Evolutionary conservation across 2,888 invertebrate genomes (phyloP).

Genomic region (Leptogaster cylindrica): DNA sequence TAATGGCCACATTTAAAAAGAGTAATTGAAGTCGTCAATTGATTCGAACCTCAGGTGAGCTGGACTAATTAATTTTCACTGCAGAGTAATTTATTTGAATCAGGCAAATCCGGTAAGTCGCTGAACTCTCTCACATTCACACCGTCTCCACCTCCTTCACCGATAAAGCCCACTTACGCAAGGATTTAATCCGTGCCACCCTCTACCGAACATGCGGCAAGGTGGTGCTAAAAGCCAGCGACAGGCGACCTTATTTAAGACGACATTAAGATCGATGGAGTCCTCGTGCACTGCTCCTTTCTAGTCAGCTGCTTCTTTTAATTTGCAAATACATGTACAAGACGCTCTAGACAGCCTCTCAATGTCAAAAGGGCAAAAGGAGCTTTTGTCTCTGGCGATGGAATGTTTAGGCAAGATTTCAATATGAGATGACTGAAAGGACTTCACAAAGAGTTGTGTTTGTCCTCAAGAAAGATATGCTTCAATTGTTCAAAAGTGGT

Average conservation of each 20-base stretch:
- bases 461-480: conserved; percentile 9
- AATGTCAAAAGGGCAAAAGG: conserved; percentile 8
- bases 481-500: neutral
- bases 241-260: neutral
- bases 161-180: neutral
- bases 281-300: neutral
- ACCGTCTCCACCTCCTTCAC: neutral
- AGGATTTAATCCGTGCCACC: neutral
- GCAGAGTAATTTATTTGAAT: neutral
- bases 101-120: neutral
- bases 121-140: neutral
- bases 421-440: conserved; percentile 20
- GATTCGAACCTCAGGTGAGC: conserved; percentile 13
- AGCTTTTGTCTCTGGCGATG: neutral
- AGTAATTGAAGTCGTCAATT: conserved; percentile 9
- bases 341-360: neutral
- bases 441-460: conserved; percentile 1
- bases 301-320: conserved; percentile 9
- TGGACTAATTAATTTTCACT: conserved; percentile 3
- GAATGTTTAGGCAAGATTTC: conserved; percentile 19
- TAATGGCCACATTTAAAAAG: conserved; percentile 9
- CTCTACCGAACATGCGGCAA: neutral
- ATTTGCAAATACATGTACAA: conserved; percentile 9
- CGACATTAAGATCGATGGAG: conserved; percentile 7
- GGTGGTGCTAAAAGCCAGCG: conserved; percentile 1